These are phyloP conservation scores for Entomobrya multifasciata DNA, from an alignment of 2,888 invertebrate species.

Conservation along the genomic window DNA sequence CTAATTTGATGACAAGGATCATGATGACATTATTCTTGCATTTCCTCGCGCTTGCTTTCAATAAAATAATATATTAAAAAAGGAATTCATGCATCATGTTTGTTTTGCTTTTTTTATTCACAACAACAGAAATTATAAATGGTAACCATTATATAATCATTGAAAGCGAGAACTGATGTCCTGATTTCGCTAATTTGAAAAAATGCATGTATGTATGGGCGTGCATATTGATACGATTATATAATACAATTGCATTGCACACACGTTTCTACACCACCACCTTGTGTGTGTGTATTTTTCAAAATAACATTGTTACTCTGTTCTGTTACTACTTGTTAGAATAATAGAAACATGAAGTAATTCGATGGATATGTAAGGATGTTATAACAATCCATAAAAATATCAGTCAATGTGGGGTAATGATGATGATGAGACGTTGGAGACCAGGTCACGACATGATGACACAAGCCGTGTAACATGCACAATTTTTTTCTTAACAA, in stretches of 20 bases:
- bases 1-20: conserved; percentile 34
- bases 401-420: conserved; percentile 68
- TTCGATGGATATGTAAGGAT: conserved; percentile 20
- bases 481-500: conserved; percentile 19
- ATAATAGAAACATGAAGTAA: conserved; percentile 43
- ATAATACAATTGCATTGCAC: conserved; percentile 2
- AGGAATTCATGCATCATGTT: conserved; percentile 29
- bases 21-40: conserved; percentile 42
- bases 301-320: not conserved
- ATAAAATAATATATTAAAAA: not conserved
- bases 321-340: not conserved
- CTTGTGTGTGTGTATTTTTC: not conserved
- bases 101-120: conserved; percentile 51
- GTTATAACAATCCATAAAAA: conserved; percentile 58
- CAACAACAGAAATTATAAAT: conserved; percentile 33
- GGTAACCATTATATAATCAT: conserved; percentile 3
- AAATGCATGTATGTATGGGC: conserved; percentile 4
- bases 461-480: conserved; percentile 47
- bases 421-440: conserved; percentile 58
- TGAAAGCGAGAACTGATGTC: conserved; percentile 39
- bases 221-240: not conserved
- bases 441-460: conserved; percentile 71
- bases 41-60: not conserved
- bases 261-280: conserved; percentile 11
- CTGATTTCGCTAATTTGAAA: conserved; percentile 54